Conservation (phyloP, 2,797 vertebrate genomes). For the Graptemys geographica region DNA sequence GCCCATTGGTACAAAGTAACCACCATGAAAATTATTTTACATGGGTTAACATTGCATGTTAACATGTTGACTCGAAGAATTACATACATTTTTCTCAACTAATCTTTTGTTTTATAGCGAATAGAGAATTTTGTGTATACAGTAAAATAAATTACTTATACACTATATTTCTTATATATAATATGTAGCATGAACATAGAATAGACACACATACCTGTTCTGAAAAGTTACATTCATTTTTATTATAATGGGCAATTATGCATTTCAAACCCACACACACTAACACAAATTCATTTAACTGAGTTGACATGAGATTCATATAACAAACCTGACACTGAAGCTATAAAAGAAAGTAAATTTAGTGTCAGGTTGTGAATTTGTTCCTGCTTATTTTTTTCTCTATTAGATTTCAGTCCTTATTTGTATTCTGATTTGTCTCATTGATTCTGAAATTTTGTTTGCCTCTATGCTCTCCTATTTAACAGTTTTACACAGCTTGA, state of each 20-base stretch:
- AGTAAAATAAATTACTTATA: neutral
- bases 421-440: conserved; percentile 55
- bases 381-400: conserved; percentile 34
- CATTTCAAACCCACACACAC: neutral
- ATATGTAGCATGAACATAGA: neutral
- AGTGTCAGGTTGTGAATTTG: conserved; percentile 31
- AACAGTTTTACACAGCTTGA: conserved; percentile 47
- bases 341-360: conserved; percentile 46
- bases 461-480: conserved; percentile 14
- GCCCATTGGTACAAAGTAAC: neutral
- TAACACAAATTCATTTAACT: conserved; percentile 19
- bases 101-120: neutral
- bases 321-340: conserved; percentile 1
- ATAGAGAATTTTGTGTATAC: neutral
- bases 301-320: conserved; percentile 21
- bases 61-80: conserved; percentile 15
- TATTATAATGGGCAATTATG: conserved; percentile 7
- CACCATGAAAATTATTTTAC: neutral
- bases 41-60: neutral
- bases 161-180: neutral
- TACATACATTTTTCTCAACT: neutral
- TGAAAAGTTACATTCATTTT: neutral
- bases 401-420: conserved; percentile 62
- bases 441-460: conserved; percentile 68
- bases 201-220: neutral